Base-by-base conservation (phyloP, 2,888 invertebrate species). In the Cecidostiba fungosa region DNA sequence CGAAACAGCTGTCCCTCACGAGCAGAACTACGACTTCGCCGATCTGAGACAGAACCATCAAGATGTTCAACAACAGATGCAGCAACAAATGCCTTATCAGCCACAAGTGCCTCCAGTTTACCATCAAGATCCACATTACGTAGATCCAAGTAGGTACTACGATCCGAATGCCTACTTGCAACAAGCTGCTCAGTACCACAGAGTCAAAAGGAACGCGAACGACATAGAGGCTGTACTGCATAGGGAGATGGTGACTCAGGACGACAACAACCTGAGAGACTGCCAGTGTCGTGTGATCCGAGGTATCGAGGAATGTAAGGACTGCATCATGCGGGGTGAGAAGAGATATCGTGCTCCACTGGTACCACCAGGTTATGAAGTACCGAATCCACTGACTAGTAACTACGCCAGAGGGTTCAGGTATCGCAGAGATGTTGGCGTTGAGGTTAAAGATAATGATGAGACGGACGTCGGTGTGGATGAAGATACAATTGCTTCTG, bases 241-340 rank as follows among this genome's bases (percentile, higher is more conserved):
- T 43, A 82, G 88, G 6, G 92, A 92, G 80, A 92, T 92, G 92
- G 89, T 92, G 39, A 83, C 89, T 14, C 89, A 91, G 74, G 91
- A 91, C 66, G 89, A 90, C 19, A 88, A 88, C 36, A 91, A 92
- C 50, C 85, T 88, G 23, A 90, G 87, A 43, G 90, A 91, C 43
- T 91, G 91, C 76, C 88, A 90, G 6, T 91, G 91, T 50, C 89
- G 92, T 79, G 90, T 91, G 0, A 90, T 90, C 74, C 88, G 92
- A 86, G 86, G 72, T 26, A 16, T 29, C 0, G 82, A 74, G 70
- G 82, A 69, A 4, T 78, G 81, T 10, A 73, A 84, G 23, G 76
- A 78, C 50, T 87, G 87, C 29, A 29, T 39, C 29, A 10, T 39
- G 8, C 66, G 59, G 19, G n/a, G 43, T 4, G 36, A 62, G 66